These are phyloP conservation scores for Tetragonula carbonaria DNA, from an alignment of 2,888 invertebrate genomes.

Conservation along the genomic window DNA sequence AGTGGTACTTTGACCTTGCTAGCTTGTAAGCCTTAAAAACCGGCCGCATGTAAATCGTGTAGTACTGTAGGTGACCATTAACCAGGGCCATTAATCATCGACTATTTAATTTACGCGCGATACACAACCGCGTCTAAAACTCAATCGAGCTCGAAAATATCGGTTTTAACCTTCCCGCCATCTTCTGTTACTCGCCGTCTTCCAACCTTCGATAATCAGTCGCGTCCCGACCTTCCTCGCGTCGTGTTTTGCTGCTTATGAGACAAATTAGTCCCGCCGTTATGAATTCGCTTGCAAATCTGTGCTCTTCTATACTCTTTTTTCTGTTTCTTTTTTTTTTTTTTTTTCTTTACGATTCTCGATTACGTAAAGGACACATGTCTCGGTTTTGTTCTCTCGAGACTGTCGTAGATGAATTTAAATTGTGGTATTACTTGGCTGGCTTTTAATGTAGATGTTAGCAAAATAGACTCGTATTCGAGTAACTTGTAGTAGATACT, in stretches of 20 bases:
- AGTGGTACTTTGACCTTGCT: slow-evolving; percentile 67
- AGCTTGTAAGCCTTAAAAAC: slow-evolving; percentile 63
- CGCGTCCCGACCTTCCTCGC: neutral
- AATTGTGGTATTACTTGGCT: neutral
- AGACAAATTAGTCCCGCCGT: slow-evolving; percentile 9
- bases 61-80: slow-evolving; percentile 63
- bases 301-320: neutral
- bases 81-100: slow-evolving; percentile 55
- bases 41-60: slow-evolving; percentile 62
- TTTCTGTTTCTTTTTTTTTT: neutral
- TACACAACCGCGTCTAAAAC: slow-evolving; percentile 22
- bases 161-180: slow-evolving; percentile 34
- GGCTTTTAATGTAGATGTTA: neutral
- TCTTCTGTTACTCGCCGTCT: neutral
- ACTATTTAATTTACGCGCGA: slow-evolving; percentile 55
- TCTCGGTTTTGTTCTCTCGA: neutral
- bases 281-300: neutral
- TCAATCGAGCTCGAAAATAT: slow-evolving; percentile 42
- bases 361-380: neutral
- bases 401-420: neutral
- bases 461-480: neutral
- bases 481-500: neutral
- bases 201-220: slow-evolving; percentile 10
- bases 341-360: neutral
- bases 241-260: neutral